A percentile compares a stretch with the other conserved stretches of the same genome.
These are phyloP conservation scores for Tetragnatha versicolor DNA, from an alignment of 1,140 invertebrate species.

Conservation along the genomic window DNA sequence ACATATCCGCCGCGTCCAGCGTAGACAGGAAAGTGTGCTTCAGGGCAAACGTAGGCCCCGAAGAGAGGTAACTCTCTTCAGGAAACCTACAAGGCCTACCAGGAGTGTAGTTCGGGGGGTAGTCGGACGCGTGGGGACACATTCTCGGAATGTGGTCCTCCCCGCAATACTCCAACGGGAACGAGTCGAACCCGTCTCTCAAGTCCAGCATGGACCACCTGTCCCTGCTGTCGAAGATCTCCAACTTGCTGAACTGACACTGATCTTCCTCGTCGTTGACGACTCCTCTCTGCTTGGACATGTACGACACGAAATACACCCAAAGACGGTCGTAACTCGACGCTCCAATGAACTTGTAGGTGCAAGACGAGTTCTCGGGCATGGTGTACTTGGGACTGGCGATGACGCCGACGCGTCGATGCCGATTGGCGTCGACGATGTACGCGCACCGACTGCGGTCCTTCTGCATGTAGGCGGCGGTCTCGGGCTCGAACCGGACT, in stretches of 20 bases:
- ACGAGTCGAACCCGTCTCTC: conserved; percentile 18
- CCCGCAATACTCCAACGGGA: conserved; percentile 49
- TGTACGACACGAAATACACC: conserved; percentile 75
- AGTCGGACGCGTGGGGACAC: conserved; percentile 57
- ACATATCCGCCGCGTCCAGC: conserved; percentile 21
- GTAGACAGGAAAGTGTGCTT: conserved; percentile 38
- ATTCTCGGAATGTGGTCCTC: conserved; percentile 56
- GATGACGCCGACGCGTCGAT: conserved; percentile 74
- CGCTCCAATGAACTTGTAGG: conserved; percentile 82
- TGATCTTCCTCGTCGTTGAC: conserved; percentile 12
- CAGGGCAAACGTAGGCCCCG: conserved; percentile 50
- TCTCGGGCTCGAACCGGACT: conserved; percentile 71
- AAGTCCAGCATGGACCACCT: conserved; percentile 27
- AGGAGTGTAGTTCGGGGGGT: conserved; percentile 33
- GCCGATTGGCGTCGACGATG: conserved; percentile 79
- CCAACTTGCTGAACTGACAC: conserved; percentile 53
- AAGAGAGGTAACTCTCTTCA: conserved; percentile 57
- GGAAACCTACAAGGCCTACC: conserved; percentile 54
- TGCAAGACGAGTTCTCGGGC: conserved; percentile 83
- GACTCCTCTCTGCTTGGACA: conserved; percentile 11
- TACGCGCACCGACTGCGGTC: conserved; percentile 80
- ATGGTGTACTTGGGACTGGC: conserved; percentile 82
- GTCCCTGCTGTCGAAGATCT: conserved; percentile 54
- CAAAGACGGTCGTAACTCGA: conserved; percentile 78
- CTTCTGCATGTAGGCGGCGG: conserved; percentile 1